These are phyloP conservation scores for Archocentrus centrarchus DNA, from an alignment of 2,113 vertebrate species.

Conservation along the genomic window DNA sequence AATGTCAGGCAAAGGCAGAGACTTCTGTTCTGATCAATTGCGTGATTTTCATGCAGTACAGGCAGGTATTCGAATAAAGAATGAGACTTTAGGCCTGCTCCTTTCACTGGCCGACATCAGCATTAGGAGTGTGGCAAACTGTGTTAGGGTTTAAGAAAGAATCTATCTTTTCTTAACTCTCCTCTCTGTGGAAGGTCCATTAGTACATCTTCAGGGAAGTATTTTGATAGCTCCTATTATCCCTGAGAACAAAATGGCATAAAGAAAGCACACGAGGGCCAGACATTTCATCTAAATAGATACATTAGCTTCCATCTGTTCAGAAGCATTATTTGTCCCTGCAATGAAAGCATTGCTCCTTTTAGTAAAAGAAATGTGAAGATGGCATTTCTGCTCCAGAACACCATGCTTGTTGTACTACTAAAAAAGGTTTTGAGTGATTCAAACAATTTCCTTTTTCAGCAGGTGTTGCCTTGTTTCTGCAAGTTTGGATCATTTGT, in stretches of 20 bases:
- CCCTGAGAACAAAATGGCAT: constrained; percentile 6
- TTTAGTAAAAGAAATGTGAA: neutral
- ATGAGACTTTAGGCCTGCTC: neutral
- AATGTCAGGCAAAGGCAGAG: no score
- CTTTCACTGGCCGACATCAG: neutral
- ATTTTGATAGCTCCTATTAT: neutral
- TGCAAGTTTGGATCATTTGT: neutral
- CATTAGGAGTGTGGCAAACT: neutral
- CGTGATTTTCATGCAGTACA: neutral
- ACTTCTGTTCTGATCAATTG: neutral
- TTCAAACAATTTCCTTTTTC: neutral
- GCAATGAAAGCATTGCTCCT: neutral
- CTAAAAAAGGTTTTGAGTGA: neutral
- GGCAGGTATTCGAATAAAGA: neutral
- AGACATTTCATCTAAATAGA: neutral
- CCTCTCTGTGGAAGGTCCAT: neutral
- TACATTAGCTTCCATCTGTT: constrained; percentile 9
- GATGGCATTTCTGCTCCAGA: neutral
- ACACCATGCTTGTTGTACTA: neutral
- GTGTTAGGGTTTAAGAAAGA: neutral
- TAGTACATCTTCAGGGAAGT: neutral
- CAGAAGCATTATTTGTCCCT: neutral
- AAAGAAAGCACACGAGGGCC: neutral
- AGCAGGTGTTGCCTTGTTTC: neutral
- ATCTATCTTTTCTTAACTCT: neutral